These are phyloP conservation scores for Cataglyphis altisquamis DNA, from an alignment of 2,888 invertebrate species.

Conservation along the genomic window DNA sequence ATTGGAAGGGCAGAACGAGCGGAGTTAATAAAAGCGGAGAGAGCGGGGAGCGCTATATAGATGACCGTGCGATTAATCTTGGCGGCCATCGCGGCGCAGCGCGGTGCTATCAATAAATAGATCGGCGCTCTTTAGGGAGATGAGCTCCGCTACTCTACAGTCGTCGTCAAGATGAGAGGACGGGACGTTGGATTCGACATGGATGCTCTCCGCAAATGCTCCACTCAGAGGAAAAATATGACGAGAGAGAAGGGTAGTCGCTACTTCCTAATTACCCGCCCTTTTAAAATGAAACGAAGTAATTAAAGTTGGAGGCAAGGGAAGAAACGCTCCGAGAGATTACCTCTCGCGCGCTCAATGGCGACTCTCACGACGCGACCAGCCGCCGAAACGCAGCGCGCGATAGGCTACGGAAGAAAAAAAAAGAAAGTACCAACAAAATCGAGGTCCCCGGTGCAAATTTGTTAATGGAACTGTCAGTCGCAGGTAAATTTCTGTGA, in stretches of 20 bases:
- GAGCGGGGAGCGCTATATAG: constrained; percentile 52
- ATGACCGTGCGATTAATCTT: constrained; percentile 65
- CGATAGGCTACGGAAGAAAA: constrained; percentile 42
- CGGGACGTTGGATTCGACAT: constrained; percentile 30
- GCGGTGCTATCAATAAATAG: constrained; percentile 48
- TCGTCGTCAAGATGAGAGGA: constrained; percentile 8
- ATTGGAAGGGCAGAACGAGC: constrained; percentile 66
- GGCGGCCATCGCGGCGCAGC: constrained; percentile 31
- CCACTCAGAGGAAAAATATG: constrained; percentile 42
- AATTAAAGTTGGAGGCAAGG: constrained; percentile 73
- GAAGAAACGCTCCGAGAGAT: constrained; percentile 66
- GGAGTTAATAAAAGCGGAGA: constrained; percentile 70
- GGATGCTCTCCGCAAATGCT: constrained; percentile 31
- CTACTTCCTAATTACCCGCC: constrained; percentile 70
- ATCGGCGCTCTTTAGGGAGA: constrained; percentile 51
- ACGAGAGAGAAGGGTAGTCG: constrained; percentile 60
- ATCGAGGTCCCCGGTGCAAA: constrained; percentile 70
- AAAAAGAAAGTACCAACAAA: constrained; percentile 26
- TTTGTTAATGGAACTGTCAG: constrained; percentile 66
- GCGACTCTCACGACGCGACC: constrained; percentile 38
- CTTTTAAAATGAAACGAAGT: constrained; percentile 72
- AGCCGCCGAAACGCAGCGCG: constrained; percentile 35
- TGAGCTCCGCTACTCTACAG: constrained; percentile 25
- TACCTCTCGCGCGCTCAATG: constrained; percentile 60
- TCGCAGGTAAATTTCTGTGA: constrained; percentile 47